phyloP scores from a whole-genome alignment of 2,797 vertebrate genomes.

The Prionace glauca region DNA sequence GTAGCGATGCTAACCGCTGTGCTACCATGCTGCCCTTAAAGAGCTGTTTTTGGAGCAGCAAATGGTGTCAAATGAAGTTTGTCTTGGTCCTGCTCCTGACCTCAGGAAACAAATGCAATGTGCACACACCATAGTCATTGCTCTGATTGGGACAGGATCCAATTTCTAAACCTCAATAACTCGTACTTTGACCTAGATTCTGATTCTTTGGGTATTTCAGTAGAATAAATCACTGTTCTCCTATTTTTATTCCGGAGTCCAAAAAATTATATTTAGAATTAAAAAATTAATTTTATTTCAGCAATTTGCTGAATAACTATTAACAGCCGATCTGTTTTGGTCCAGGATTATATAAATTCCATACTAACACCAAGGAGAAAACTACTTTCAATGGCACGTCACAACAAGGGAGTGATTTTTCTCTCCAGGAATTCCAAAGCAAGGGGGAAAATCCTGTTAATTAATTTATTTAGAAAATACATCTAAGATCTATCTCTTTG shows the following conservation, averaged over 20 bases:
- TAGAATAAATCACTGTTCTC: neutral
- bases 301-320: neutral
- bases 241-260: neutral
- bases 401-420: neutral
- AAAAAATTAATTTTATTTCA: too few species aligned
- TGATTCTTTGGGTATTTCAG: neutral
- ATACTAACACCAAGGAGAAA: neutral
- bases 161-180: neutral
- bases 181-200: neutral
- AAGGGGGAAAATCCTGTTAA: neutral
- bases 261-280: neutral
- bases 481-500: neutral
- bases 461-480: neutral
- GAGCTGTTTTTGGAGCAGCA: neutral
- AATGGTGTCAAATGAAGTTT: neutral
- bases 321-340: neutral
- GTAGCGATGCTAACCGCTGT: too few species aligned
- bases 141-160: neutral
- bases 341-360: neutral
- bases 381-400: neutral
- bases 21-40: too few species aligned
- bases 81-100: neutral
- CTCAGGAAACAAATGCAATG: neutral
- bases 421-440: neutral
- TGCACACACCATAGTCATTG: neutral